A percentile compares a stretch with the other conserved stretches of the same genome.
Evolutionary conservation across 2,113 vertebrate genomes (phyloP).

Genomic region (Apodemus speciosus): DNA sequence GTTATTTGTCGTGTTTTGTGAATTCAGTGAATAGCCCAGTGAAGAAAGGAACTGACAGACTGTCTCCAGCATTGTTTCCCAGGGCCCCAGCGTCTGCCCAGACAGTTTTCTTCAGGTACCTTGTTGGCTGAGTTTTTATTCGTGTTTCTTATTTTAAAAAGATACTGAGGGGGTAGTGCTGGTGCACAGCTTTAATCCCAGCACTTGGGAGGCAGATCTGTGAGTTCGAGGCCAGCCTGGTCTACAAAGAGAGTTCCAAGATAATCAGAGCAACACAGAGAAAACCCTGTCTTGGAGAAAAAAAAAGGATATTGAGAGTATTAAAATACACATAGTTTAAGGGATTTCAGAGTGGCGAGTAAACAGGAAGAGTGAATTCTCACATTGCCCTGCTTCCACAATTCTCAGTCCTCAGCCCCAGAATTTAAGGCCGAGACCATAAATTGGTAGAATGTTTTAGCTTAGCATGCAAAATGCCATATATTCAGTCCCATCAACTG

Average conservation of each 20-base stretch:
- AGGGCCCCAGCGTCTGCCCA: not conserved
- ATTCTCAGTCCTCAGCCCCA: not conserved
- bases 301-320: not conserved
- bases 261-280: not conserved
- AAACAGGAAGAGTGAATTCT: not conserved
- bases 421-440: not conserved
- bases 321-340: not conserved
- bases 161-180: not conserved
- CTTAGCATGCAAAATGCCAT: not conserved
- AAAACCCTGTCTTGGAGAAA: not conserved
- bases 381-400: not conserved
- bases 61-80: not conserved
- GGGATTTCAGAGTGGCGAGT: not conserved
- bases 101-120: not conserved
- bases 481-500: not conserved
- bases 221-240: not conserved
- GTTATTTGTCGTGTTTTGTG: not conserved
- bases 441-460: not conserved
- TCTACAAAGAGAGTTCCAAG: not conserved
- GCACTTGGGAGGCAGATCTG: not conserved
- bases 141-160: not conserved
- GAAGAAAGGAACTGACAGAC: not conserved
- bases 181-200: not conserved
- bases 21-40: not conserved
- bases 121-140: slow-evolving; percentile 10